Evolutionary conservation across 2,797 vertebrate species (phyloP), one percentile per base, ranked within the genome.

Genomic region (Oceanodroma leucorhoa): DNA sequence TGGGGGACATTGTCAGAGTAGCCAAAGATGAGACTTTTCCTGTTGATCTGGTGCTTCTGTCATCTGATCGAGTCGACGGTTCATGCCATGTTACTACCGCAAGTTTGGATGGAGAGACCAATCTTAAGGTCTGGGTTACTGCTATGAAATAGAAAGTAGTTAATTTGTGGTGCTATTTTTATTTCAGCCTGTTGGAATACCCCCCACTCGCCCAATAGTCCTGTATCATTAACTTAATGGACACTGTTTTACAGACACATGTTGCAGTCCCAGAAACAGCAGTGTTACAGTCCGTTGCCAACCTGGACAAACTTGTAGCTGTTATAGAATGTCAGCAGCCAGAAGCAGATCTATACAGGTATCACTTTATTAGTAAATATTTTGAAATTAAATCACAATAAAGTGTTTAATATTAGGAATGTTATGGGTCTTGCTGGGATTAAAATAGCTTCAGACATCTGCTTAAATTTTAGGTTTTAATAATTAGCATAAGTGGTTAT

Each of bases 21-120:
- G 99, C 99, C 97, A 99, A 99, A 98, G 99, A 99, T 98, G 99
- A 99, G 97, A 99, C 99, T n/a, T 99, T 99, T 92, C 99, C 99
- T 61, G 99, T 96, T 67, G 99, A 99, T 96, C 97, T 99, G 96
- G 99, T 99, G 90, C 98, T 99, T 89, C 97, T 99, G 89, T 99
- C 99, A 1, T 99, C 99, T 22, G 99, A 99, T 71, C 98, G 99
- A 73, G 97, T 83, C 4, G 98, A 99, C 8, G 99, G 99, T 76
- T 99, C 99, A 14, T 99, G 99, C 97, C 99, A 99, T 27, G 98
- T 99, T 93, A 99, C 99, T 94, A 99, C 99, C 8, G 98, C 99
- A 90, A 99, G 99, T 95, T 98, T 99, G 83, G 99, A 99, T 57
- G 99, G 99, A 95, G 99, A 99, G 96, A 99, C 99, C 30, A 99